Percentiles rank a stretch among this genome's conserved stretches.
phyloP scores from a whole-genome alignment of 2,888 invertebrate genomes.

The Erebia ligea region DNA sequence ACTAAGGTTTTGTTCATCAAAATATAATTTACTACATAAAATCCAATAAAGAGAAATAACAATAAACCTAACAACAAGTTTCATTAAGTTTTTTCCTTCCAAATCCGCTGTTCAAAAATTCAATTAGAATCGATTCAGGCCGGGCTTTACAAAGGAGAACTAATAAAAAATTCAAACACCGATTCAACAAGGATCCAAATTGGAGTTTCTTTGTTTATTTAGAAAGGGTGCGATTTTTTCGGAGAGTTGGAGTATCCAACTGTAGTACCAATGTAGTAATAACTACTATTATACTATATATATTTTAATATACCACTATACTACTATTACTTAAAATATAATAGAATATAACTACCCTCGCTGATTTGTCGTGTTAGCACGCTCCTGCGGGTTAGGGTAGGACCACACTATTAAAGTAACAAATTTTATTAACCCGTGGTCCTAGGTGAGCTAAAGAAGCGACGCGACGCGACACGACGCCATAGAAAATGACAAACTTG shows the following conservation, averaged over 20 bases:
- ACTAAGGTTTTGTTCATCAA: background rate
- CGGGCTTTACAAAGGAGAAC: slow-evolving; percentile 27
- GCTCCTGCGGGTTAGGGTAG: background rate
- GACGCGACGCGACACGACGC: too few species aligned
- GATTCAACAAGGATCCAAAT: slow-evolving; percentile 44
- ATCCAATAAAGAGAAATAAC: background rate
- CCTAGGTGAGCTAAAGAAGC: too few species aligned
- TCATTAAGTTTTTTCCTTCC: slow-evolving; percentile 23
- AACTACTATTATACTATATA: too few species aligned
- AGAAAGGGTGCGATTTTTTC: slow-evolving; percentile 42
- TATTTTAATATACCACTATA: too few species aligned
- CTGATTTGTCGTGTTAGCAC: slow-evolving; percentile 17
- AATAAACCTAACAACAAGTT: slow-evolving; percentile 14
- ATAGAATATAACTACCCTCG: background rate
- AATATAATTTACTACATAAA: background rate
- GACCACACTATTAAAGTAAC: background rate
- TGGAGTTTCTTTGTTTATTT: slow-evolving; percentile 44
- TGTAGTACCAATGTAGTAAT: background rate
- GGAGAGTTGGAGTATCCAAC: slow-evolving; percentile 18
- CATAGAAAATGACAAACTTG: too few species aligned
- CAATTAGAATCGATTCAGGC: slow-evolving; percentile 35
- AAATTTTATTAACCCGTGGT: too few species aligned
- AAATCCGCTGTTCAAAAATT: slow-evolving; percentile 31
- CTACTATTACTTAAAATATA: too few species aligned
- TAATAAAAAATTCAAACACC: slow-evolving; percentile 46